These are phyloP conservation scores for Scleropages formosus DNA, from an alignment of 2,797 vertebrate species.

Conservation along the genomic window DNA sequence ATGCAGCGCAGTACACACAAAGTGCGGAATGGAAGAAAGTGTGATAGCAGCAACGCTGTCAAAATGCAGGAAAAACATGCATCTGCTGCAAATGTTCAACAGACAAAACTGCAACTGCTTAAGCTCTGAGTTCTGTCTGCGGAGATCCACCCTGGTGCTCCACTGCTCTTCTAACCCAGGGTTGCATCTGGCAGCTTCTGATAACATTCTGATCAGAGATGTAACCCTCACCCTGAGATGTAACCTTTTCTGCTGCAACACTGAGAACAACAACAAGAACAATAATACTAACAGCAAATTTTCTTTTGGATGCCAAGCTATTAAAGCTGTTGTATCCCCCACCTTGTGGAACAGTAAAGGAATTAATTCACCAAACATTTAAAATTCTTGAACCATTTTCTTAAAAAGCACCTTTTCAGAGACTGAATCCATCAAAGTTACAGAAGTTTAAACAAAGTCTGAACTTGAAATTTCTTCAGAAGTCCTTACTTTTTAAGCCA, in stretches of 20 bases:
- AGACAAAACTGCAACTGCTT: constrained; percentile 24
- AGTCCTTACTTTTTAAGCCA: not conserved
- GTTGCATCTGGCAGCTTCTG: not conserved
- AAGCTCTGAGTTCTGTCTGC: not conserved
- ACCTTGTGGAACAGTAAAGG: constrained; percentile 64
- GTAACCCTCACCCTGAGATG: not conserved
- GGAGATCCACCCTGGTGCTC: not conserved
- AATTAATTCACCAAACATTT: constrained; percentile 68
- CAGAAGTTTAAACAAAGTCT: not conserved
- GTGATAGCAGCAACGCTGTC: no score
- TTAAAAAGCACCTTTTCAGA: not conserved
- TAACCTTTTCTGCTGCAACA: not conserved
- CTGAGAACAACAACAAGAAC: not conserved
- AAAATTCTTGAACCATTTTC: constrained; percentile 56
- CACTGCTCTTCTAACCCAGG: not conserved
- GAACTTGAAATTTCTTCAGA: constrained; percentile 6
- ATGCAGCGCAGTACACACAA: no score
- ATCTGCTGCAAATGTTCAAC: not conserved
- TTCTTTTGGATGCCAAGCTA: no score
- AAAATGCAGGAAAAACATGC: not conserved
- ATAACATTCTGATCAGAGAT: not conserved
- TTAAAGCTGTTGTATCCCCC: constrained; percentile 58
- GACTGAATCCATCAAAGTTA: no score
- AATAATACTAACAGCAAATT: constrained; percentile 49
- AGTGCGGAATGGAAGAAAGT: no score